Percentiles rank a stretch among this genome's conserved stretches.
phyloP scores from a whole-genome alignment of 2,888 invertebrate genomes.

The Molanna angustata region DNA sequence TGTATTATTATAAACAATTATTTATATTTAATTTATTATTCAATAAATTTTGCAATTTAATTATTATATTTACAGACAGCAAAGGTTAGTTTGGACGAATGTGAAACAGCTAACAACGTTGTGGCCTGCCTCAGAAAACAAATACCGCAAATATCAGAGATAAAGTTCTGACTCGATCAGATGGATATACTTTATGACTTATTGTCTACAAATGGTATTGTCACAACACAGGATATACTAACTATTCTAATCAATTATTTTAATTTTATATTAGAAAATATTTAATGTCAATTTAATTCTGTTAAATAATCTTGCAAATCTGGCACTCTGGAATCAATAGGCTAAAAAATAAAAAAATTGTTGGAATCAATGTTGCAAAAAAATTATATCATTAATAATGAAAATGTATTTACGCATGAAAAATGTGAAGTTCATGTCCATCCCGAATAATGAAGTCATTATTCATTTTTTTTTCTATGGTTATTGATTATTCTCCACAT shows the following conservation, averaged over 20 bases:
- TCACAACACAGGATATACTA: background rate
- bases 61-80: slow-evolving; percentile 17
- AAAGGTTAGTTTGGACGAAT: slow-evolving; percentile 16
- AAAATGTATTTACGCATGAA: no score
- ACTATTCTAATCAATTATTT: slow-evolving; percentile 2
- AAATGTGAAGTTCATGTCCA: no score
- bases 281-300: background rate
- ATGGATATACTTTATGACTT: background rate
- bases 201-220: background rate
- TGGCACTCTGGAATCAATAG: background rate
- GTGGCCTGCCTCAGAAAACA: slow-evolving; percentile 25
- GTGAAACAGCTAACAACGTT: slow-evolving; percentile 25
- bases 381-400: no score
- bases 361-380: no score
- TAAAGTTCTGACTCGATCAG: slow-evolving; percentile 21
- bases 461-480: no score
- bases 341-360: no score
- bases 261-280: slow-evolving; percentile 4
- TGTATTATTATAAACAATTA: no score
- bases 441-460: no score
- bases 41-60: no score
- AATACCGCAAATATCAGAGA: slow-evolving; percentile 27
- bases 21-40: no score
- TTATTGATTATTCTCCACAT: no score
- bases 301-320: background rate